Evolutionary conservation across 2,113 vertebrate species (phyloP), one percentile per base, ranked within the genome.

Genomic region (Lucifuga dentata): DNA sequence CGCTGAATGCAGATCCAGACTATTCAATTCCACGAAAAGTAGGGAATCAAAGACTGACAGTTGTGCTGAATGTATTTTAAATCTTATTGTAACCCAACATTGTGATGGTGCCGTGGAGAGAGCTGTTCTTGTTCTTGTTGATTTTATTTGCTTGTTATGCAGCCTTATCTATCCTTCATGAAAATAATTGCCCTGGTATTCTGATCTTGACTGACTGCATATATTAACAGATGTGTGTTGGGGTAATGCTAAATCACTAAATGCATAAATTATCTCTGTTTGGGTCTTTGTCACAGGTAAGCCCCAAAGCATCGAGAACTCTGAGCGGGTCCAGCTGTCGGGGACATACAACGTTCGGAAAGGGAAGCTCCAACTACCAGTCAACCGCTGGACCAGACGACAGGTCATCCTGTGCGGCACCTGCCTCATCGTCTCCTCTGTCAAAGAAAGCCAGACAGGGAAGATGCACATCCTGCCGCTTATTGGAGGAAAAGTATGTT

Each of bases 381-480:
- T 98, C 73, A 98, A 96, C 93, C 95, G 96, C 77, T 99, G 98
- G 98, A 95, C 94, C 85, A 93, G 94, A 63, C 94, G 98, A 72
- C 96, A 98, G 89, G 98, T 98, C 86, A 99, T 97, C 90, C 92
- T 99, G 70, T 98, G 98, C 46, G 98, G 98, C 81, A 98, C 96
- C 79, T 98, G 97, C 87, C 93, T 99, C 68, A 98, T 99, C 72
- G 96, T 99, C 24, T 98, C 98, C 39, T 99, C 98, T 0, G 94
- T 99, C 67, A 99, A 99, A 81, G 95, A 98, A 85, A 96, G 97
- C 87, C 91, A 95, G 86, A 93, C 94, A 0, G 97, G 98, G 50
- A 99, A 99, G 90, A 99, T 99, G 98, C 98, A 99, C 62, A 94
- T 98, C 64, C 93, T 99, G 78, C 98, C 98, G 40, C 93, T 99